A percentile compares a stretch with the other conserved stretches of the same genome.
These are phyloP conservation scores for Entomobrya multifasciata DNA, from an alignment of 2,888 invertebrate species.

Conservation along the genomic window DNA sequence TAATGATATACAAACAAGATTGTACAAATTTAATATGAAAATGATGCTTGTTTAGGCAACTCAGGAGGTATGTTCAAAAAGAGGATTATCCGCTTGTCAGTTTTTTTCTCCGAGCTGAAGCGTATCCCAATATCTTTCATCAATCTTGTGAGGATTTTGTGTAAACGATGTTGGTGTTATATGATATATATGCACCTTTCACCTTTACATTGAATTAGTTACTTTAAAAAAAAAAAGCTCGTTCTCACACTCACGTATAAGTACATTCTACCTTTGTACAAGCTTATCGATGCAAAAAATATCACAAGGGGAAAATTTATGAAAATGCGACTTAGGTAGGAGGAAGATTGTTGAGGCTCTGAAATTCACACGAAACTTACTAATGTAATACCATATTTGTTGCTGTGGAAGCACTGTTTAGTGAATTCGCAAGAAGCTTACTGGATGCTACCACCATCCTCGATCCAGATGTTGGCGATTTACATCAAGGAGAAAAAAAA, in stretches of 20 bases:
- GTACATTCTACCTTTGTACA: too few species aligned
- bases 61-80: too few species aligned
- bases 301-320: too few species aligned
- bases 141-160: background rate
- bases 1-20: background rate
- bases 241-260: too few species aligned
- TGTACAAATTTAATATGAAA: background rate
- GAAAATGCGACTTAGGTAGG: too few species aligned
- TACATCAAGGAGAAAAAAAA: background rate
- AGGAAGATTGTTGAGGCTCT: background rate
- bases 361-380: slow-evolving; percentile 31
- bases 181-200: slow-evolving; percentile 13
- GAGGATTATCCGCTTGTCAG: background rate
- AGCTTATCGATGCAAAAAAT: background rate
- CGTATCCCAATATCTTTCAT: slow-evolving; percentile 11
- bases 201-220: slow-evolving; percentile 20
- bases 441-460: background rate
- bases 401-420: background rate
- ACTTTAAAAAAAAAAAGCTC: background rate
- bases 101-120: background rate
- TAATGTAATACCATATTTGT: background rate
- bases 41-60: background rate
- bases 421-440: background rate
- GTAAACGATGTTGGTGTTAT: background rate
- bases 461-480: background rate